Conservation (phyloP, 2,888 invertebrate species). For the Therioaphis trifolii region DNA sequence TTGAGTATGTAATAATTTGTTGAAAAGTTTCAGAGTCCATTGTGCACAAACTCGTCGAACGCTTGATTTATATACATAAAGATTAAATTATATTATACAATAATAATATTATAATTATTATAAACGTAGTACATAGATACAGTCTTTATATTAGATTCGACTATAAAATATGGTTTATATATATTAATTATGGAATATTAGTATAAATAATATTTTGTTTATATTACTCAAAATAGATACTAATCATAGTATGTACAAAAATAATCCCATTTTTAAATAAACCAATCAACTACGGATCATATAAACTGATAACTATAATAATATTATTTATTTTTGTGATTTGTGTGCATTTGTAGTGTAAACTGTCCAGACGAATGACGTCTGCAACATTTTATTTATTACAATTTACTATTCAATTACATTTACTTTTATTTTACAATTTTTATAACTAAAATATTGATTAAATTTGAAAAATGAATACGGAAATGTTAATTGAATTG, state of each 20-base stretch:
- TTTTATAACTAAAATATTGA: conserved; percentile 5
- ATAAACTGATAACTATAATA: neutral
- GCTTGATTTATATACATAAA: neutral
- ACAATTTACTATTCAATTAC: conserved; percentile 7
- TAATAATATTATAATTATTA: conserved; percentile 20
- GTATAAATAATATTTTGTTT: conserved; percentile 29
- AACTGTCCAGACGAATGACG: conserved; percentile 31
- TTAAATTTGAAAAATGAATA: conserved; percentile 28
- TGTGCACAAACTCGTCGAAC: too few species aligned
- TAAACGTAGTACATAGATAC: neutral
- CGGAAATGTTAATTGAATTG: conserved; percentile 39
- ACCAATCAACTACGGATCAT: conserved; percentile 22
- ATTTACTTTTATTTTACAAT: conserved; percentile 18
- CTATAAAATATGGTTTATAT: conserved; percentile 23
- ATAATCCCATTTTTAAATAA: too few species aligned
- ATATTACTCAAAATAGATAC: conserved; percentile 27
- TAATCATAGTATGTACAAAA: conserved; percentile 24
- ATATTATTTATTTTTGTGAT: conserved; percentile 30
- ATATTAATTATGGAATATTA: neutral
- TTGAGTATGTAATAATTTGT: too few species aligned
- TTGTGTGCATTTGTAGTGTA: conserved; percentile 26
- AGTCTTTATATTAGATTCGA: conserved; percentile 21
- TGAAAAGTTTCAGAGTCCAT: too few species aligned
- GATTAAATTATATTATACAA: conserved; percentile 9
- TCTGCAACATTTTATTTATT: conserved; percentile 35